Conservation (phyloP, 2,888 invertebrate genomes). For the Graphium colonna region DNA sequence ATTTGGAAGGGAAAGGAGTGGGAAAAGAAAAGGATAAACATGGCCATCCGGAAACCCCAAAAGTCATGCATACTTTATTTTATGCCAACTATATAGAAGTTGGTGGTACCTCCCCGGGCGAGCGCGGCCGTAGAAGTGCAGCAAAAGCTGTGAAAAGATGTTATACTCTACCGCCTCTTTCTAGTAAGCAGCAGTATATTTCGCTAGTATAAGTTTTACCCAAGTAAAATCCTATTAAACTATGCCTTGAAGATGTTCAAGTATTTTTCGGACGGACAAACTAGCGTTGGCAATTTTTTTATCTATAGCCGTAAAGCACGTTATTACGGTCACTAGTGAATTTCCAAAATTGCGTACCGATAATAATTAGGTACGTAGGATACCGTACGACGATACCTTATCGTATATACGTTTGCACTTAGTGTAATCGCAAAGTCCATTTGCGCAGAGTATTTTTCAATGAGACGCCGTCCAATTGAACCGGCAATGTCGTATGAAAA, state of each 20-base stretch:
- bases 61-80: too few relatives aligned
- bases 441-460: constrained; percentile 13
- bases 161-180: too few relatives aligned
- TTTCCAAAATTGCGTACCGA: background rate
- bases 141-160: too few relatives aligned
- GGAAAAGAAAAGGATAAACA: too few relatives aligned
- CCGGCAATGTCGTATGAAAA: constrained; percentile 2
- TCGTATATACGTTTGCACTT: constrained; percentile 5
- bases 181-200: background rate
- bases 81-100: too few relatives aligned
- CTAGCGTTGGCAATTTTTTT: background rate
- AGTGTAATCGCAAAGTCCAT: constrained; percentile 12
- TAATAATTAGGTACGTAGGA: constrained; percentile 5
- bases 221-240: background rate
- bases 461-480: constrained; percentile 12
- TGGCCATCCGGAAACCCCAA: too few relatives aligned
- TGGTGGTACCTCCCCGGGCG: too few relatives aligned
- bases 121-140: too few relatives aligned
- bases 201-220: background rate
- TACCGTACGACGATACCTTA: constrained; percentile 7
- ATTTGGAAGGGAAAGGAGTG: too few relatives aligned
- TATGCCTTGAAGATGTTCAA: too few relatives aligned
- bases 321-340: background rate
- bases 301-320: background rate
- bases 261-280: too few relatives aligned